Evolutionary conservation across 53 echinoderm and acorn worm species (phyloP).

Genomic region (Glandiceps talaboti): DNA sequence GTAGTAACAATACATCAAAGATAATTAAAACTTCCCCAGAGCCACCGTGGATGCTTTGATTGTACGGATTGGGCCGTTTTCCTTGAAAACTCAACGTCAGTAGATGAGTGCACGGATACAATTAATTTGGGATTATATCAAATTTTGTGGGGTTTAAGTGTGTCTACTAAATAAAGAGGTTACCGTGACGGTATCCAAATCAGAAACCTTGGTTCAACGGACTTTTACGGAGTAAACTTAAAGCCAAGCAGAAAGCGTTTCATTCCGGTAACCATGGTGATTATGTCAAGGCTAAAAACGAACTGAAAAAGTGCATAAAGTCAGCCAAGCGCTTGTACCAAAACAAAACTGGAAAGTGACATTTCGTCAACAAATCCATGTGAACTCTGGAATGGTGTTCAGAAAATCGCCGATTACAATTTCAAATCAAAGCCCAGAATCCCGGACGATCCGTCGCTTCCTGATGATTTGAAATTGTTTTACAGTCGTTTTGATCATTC

Average conservation of each 20-base stretch:
- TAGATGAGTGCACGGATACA: slow-evolving; percentile 20
- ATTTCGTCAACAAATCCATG: neutral
- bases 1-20: too few species aligned
- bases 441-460: neutral
- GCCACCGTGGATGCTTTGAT: slow-evolving; percentile 24
- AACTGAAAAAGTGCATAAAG: neutral
- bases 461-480: neutral
- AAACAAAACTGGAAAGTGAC: neutral
- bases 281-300: neutral
- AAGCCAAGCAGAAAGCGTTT: neutral
- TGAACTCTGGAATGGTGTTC: neutral
- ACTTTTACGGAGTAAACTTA: neutral
- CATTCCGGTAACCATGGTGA: neutral
- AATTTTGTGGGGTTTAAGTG: slow-evolving; percentile 16
- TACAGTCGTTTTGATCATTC: neutral
- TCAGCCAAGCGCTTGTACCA: neutral
- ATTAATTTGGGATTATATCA: slow-evolving; percentile 16
- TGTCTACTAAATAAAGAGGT: slow-evolving; percentile 13
- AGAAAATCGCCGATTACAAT: neutral
- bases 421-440: neutral
- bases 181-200: slow-evolving; percentile 20
- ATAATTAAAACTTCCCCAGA: too few species aligned
- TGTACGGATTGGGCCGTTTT: slow-evolving; percentile 15
- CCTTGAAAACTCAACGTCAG: neutral
- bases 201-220: slow-evolving; percentile 30